Evolutionary conservation across 1,140 invertebrate genomes (phyloP), one percentile per base, ranked within the genome.

Genomic region (Littorina saxatilis): DNA sequence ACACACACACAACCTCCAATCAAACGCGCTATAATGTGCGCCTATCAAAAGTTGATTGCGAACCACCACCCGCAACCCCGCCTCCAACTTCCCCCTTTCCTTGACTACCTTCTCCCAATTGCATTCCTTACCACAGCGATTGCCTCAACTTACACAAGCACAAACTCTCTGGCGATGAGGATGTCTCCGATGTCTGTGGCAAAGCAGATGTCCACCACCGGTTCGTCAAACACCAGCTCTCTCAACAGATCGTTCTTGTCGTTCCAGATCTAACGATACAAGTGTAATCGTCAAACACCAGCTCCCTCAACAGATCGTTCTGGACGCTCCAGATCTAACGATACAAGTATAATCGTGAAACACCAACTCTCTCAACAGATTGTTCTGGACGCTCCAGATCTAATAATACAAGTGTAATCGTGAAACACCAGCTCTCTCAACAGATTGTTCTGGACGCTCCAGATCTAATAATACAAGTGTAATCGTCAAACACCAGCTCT

Each of bases 251-350:
- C 7, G 35, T 68, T 68, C 29, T 13, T 37, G 66, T 20, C 23
- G 35, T 68, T 13, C 66, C 66, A 68, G 35, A 68, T 68, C 66
- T 68, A 32, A 32, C 4, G 1, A n/a, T n/a, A n/a, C n/a, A n/a
- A n/a, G n/a, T n/a, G n/a, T n/a, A n/a, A n/a, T 68, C 66, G 5
- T 68, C 66, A 39, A 68, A 68, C 17, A 68, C 66, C 66, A 68
- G 66, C 35, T 68, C 66, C 5, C 66, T 29, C 9, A 68, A 20
- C 35, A 68, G 66, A 5, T 9, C 7, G 35, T 68, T 68, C 29
- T 13, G 32, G 66, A 2, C 23, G 35, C 39, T 13, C 66, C 66
- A 68, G 35, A 68, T 68, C 66, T 68, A 32, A 32, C 4, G 1
- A n/a, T n/a, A n/a, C n/a, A n/a, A n/a, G n/a, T n/a, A n/a, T n/a